Conservation (phyloP, 1,140 invertebrate genomes). For the Diorhabda carinulata region DNA sequence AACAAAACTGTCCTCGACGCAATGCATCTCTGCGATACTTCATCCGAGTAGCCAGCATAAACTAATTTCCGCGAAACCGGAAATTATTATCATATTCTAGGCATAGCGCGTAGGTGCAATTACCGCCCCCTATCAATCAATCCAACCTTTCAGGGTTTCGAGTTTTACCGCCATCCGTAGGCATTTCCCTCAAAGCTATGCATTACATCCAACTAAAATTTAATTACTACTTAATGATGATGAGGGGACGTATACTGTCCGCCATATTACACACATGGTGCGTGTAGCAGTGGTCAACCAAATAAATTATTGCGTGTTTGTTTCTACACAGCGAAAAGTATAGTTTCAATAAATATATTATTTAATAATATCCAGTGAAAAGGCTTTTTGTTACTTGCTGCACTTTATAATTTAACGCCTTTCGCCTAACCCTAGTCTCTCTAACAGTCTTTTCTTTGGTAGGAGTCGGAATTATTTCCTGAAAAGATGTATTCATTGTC, state of each 20-base stretch:
- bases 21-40: background rate
- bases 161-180: background rate
- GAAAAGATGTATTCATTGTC: too few relatives aligned
- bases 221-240: conserved; percentile 3
- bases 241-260: background rate
- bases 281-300: background rate
- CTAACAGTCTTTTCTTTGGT: too few relatives aligned
- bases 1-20: too few relatives aligned
- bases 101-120: background rate
- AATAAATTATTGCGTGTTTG: background rate
- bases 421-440: too few relatives aligned
- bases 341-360: too few relatives aligned
- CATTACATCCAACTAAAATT: conserved; percentile 3
- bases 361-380: too few relatives aligned
- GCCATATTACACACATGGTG: background rate
- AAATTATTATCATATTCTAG: background rate
- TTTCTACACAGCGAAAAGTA: background rate
- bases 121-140: background rate
- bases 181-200: background rate
- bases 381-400: too few relatives aligned
- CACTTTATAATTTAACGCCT: too few relatives aligned
- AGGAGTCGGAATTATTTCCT: too few relatives aligned
- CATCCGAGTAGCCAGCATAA: background rate
- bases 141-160: conserved; percentile 1
- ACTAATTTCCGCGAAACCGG: background rate